Evolutionary conservation across 2,113 vertebrate species (phyloP), one percentile per base, ranked within the genome.

Genomic region (Ctenomys sociabilis): DNA sequence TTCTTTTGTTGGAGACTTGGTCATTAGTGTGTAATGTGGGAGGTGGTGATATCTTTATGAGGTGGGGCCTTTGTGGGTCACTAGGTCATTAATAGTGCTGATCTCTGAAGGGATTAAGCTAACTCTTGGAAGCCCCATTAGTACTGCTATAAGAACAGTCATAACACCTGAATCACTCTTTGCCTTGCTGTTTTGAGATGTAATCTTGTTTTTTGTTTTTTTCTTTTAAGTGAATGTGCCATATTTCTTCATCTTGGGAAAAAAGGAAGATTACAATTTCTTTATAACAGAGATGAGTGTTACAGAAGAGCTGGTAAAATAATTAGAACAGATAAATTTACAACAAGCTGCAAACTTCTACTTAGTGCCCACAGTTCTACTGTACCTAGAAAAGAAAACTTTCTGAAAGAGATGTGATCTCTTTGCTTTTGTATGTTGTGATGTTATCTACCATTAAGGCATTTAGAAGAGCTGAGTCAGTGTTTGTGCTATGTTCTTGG

Each of bases 231-330:
- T 87, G 17, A 37, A 0, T 72, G 19, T 66, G 72, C 9, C 35
- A 91, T 89, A 54, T 35, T 85, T 45, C 26, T 57, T 57, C 54
- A 73, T 30, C 37, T 90, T 88, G 12, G 35, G 17, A 72, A 93
- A 96, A 72, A 81, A 45, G 12, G 37, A 95, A 95, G 28, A 66
- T 30, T 26, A 59, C 16, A 57, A 40, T 68, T 93, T 83, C 82
- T 93, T 94, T 83, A 59, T 35, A 28, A 54, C 30, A 88, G 37
- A 57, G 54, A 91, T 22, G 19, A 37, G 83, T 92, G 64, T 63
- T 93, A 45, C 68, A 80, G 93, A 93, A 77, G 30, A 85, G 49
- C 82, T 85, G 87, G 64, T 64, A 93, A 94, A 96, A 96, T 77
- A 90, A 96, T 86, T 87, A 77, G 11, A 93, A 90, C 28, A 77